These are phyloP conservation scores for Ondatra zibethicus DNA, from an alignment of 2,113 vertebrate genomes.

Conservation along the genomic window DNA sequence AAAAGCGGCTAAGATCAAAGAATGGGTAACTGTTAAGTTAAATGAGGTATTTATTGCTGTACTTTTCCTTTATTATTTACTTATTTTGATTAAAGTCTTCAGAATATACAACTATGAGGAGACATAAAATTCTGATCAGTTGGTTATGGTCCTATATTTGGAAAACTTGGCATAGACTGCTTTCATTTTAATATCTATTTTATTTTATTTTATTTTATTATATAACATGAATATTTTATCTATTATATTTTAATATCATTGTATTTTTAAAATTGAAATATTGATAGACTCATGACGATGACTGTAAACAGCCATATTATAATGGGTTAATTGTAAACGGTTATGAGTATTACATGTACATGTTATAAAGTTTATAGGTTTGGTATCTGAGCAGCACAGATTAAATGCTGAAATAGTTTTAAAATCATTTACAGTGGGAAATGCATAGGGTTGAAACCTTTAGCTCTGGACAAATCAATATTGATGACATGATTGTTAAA, in stretches of 20 bases:
- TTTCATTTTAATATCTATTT: not conserved
- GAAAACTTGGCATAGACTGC: conserved; percentile 5
- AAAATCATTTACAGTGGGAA: conserved; percentile 50
- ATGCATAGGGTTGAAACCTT: not conserved
- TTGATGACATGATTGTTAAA: conserved; percentile 33
- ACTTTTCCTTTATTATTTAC: conserved; percentile 44
- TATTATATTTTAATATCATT: not conserved
- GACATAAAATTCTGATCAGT: conserved; percentile 42
- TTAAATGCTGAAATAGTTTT: conserved; percentile 55
- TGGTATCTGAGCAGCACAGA: conserved; percentile 15
- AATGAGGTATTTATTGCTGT: conserved; percentile 90
- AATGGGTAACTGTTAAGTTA: conserved; percentile 97
- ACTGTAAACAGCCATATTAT: conserved; percentile 11
- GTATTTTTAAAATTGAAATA: conserved; percentile 45
- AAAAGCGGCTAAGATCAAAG: conserved; percentile 99
- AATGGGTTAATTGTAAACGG: conserved; percentile 53
- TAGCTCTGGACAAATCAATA: conserved; percentile 39
- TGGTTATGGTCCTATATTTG: conserved; percentile 38
- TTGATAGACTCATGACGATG: not conserved
- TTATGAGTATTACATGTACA: not conserved
- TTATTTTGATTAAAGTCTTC: conserved; percentile 43
- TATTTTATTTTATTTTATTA: too few relatives aligned
- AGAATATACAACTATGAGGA: not conserved
- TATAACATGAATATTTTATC: too few relatives aligned
- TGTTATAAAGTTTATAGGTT: conserved; percentile 35